Evolutionary conservation across 2,888 invertebrate species (phyloP), one percentile per base, ranked within the genome.

Genomic region (Agrypnus murinus): DNA sequence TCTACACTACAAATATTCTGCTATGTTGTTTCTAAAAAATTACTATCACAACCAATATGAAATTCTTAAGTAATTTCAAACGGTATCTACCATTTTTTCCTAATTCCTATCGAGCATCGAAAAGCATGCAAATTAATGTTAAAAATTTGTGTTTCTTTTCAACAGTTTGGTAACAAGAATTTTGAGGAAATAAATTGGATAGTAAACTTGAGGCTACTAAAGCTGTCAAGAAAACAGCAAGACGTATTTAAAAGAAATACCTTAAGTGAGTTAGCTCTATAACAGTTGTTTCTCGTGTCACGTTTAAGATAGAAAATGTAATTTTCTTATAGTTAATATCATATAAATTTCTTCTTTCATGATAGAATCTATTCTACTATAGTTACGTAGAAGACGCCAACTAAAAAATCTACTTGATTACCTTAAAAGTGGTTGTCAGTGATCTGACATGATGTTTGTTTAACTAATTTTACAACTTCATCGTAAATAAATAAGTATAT

Each of bases 121-220:
- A 53, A 55, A 36, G 55, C 55, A 55, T 36, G 38, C 55, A 55
- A 55, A 55, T 55, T 55, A 55, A 55, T 36, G 55, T 17, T 36
- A 55, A 38, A 55, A 55, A 38, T 55, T 14, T 34, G 55, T 55
- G 55, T 55, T 36, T 12, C 55, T 60, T 60, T 60, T 63, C 50
- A 50, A 46, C 46, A 63, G 46, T 34, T 63, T 25, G 36, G 48
- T 63, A 63, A 48, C 63, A 50, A 50, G 38, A 63, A 50, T 36
- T 63, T 60, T 60, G 15, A 63, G 38, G 34, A 36, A 63, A 63
- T 63, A 63, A 63, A 63, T 63, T 63, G 48, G 36, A 46, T 31
- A 25, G n/a, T 7, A 50, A 38, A 38, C 48, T 15, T 25, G 50
- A 12, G 38, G 50, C 55, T 50, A 50, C 63, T 63, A 63, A 63